Conservation (phyloP, 2,113 vertebrate genomes). For the Leucosticte australis region DNA sequence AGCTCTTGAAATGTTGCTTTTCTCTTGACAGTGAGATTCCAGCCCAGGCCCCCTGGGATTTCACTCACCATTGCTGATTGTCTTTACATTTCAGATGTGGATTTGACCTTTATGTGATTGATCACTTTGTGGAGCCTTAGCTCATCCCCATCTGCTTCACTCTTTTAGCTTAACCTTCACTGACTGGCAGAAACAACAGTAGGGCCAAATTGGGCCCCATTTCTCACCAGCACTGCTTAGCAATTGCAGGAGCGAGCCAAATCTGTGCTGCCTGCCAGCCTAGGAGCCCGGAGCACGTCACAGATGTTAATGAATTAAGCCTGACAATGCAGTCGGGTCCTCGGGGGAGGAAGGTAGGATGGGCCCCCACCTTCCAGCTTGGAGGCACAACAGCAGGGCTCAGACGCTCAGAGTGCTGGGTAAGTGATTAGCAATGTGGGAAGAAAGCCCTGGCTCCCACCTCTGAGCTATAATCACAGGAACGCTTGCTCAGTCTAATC, state of each 20-base stretch:
- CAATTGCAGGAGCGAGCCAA: not conserved
- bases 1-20: not conserved
- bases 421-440: slow-evolving; percentile 42
- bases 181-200: not conserved
- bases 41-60: not conserved
- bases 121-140: not conserved
- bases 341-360: slow-evolving; percentile 36
- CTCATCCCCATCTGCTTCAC: not conserved
- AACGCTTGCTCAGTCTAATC: slow-evolving; percentile 19
- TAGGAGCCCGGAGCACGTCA: not conserved
- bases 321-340: slow-evolving; percentile 18
- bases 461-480: slow-evolving; percentile 25
- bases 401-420: slow-evolving; percentile 27
- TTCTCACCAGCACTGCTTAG: not conserved
- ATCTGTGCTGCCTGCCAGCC: not conserved
- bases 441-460: slow-evolving; percentile 26
- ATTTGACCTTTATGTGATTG: not conserved
- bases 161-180: not conserved
- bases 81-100: not conserved
- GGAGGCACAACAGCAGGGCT: slow-evolving; percentile 18
- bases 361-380: slow-evolving; percentile 33
- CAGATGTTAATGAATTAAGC: slow-evolving; percentile 48
- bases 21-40: not conserved
- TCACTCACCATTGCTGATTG: not conserved
- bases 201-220: not conserved